These are phyloP conservation scores for Poecilobothrus nobilitatus DNA, from an alignment of 2,888 invertebrate genomes.

Conservation along the genomic window DNA sequence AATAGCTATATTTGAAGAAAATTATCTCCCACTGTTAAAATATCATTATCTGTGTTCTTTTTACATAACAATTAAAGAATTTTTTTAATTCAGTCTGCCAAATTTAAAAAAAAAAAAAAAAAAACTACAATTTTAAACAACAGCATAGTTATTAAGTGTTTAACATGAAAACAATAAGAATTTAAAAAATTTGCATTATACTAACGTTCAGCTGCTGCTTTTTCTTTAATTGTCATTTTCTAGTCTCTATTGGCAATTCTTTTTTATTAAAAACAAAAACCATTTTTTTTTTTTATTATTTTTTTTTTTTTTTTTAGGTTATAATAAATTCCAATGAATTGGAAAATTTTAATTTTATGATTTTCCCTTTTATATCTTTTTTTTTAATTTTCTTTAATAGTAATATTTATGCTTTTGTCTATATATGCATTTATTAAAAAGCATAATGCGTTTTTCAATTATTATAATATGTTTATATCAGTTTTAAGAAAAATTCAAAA, in stretches of 20 bases:
- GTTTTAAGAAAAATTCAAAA: too few relatives aligned
- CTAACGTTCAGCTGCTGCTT: not conserved
- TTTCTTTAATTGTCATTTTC: not conserved
- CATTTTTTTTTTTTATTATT: not conserved
- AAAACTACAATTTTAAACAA: too few relatives aligned
- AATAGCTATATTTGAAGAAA: not conserved
- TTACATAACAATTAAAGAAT: not conserved
- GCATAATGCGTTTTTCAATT: too few relatives aligned
- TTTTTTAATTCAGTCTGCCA: not conserved
- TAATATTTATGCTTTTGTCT: too few relatives aligned
- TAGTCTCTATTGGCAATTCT: not conserved
- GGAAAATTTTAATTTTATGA: not conserved
- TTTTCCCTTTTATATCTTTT: too few relatives aligned
- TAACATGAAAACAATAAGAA: not conserved
- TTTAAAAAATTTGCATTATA: not conserved
- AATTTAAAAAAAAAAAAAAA: not conserved
- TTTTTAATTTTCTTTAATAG: too few relatives aligned
- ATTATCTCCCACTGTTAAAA: not conserved
- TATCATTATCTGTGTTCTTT: not conserved
- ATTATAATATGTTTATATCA: too few relatives aligned
- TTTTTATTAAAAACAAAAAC: too few relatives aligned
- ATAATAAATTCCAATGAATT: not conserved
- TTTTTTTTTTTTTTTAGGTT: not conserved
- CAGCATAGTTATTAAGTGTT: not conserved
- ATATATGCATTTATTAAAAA: too few relatives aligned